phyloP scores from a whole-genome alignment of 2,888 invertebrate genomes.

The Galerucella pusilla region DNA sequence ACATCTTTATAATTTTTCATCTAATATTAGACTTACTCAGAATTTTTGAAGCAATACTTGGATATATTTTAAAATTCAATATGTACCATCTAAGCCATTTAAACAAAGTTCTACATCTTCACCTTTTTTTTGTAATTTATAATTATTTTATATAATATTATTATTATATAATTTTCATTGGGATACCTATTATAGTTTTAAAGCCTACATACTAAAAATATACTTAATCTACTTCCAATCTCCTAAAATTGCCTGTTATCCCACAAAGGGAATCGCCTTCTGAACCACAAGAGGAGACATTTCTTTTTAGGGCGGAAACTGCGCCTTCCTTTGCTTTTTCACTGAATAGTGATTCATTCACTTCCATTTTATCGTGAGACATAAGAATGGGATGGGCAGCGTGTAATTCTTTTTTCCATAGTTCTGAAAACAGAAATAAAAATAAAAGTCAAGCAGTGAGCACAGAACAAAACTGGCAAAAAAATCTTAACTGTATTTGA shows the following conservation, averaged over 20 bases:
- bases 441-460: not conserved
- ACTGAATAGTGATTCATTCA: conserved; percentile 76
- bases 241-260: conserved; percentile 80
- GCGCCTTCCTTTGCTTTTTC: conserved; percentile 79
- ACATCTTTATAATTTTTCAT: too few relatives aligned
- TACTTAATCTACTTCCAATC: conserved; percentile 78
- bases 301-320: conserved; percentile 75
- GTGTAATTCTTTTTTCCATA: conserved; percentile 78
- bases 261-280: conserved; percentile 77
- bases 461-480: not conserved
- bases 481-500: too few relatives aligned
- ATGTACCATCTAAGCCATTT: too few relatives aligned
- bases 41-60: too few relatives aligned
- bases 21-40: too few relatives aligned
- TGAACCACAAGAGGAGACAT: conserved; percentile 69
- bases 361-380: conserved; percentile 77
- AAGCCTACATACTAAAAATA: not conserved
- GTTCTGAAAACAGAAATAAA: conserved; percentile 58
- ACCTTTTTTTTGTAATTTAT: too few relatives aligned
- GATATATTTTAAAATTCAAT: too few relatives aligned
- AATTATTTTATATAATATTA: too few relatives aligned
- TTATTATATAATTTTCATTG: not conserved
- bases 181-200: not conserved
- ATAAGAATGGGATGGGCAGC: conserved; percentile 71
- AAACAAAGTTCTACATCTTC: too few relatives aligned